Percentiles rank a stretch among this genome's conserved stretches.
Evolutionary conservation across 2,888 invertebrate genomes (phyloP).

Genomic region (Rhamphomyia laevipes): DNA sequence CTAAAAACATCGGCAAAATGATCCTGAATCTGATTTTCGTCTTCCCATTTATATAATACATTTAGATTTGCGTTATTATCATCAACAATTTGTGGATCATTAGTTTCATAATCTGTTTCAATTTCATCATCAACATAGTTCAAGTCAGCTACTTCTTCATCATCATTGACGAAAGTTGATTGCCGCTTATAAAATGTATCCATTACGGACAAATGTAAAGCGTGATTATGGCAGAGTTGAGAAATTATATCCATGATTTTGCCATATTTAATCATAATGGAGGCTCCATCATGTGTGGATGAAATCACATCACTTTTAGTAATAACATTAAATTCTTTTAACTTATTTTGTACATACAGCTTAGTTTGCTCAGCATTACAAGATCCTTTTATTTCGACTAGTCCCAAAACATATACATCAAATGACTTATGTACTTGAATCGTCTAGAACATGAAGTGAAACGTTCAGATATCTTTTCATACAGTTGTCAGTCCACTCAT

Average conservation of each 20-base stretch:
- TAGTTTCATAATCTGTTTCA: neutral
- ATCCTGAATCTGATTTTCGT: neutral
- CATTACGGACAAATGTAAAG: slow-evolving; percentile 1
- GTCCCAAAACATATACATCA: too few relatives aligned
- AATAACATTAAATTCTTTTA: too few relatives aligned
- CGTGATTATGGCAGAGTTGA: slow-evolving; percentile 2
- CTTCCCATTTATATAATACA: neutral
- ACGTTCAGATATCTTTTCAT: neutral
- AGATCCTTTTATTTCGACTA: too few relatives aligned
- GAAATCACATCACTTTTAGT: too few relatives aligned
- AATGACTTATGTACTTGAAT: too few relatives aligned
- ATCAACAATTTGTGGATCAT: neutral
- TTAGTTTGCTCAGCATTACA: too few relatives aligned
- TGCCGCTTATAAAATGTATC: neutral
- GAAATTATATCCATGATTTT: neutral
- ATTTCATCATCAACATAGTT: neutral
- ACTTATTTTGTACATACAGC: too few relatives aligned
- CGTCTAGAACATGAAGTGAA: neutral
- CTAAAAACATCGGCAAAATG: too few relatives aligned
- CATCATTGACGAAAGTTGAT: neutral
- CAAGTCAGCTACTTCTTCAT: neutral
- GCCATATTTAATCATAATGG: too few relatives aligned
- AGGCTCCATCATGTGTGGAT: too few relatives aligned
- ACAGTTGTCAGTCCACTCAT: neutral
- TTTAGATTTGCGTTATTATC: neutral